Conservation (phyloP, 2,888 invertebrate species). For the Phlogophora meticulosa region DNA sequence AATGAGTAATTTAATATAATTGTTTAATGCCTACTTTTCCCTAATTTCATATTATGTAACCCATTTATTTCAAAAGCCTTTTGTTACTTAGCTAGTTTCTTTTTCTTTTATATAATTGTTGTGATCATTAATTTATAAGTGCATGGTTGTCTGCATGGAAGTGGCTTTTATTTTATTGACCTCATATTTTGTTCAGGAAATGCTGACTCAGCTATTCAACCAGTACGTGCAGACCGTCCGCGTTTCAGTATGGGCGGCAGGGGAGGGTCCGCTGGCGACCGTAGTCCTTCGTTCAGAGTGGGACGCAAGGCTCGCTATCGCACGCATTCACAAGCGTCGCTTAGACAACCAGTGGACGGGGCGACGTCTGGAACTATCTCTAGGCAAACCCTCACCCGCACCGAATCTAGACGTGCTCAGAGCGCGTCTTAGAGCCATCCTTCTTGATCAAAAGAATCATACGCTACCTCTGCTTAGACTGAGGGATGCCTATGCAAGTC, state of each 20-base stretch:
- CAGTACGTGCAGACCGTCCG: conserved; percentile 83
- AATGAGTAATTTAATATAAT: conserved; percentile 23
- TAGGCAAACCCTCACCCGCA: conserved; percentile 91
- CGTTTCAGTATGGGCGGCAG: conserved; percentile 83
- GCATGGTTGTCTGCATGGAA: neutral
- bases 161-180: neutral
- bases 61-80: conserved; percentile 6
- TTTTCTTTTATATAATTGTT: neutral
- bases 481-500: conserved; percentile 95
- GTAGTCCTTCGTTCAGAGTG: conserved; percentile 93
- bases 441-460: conserved; percentile 94
- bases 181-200: conserved; percentile 74
- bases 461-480: conserved; percentile 95
- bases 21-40: conserved; percentile 11
- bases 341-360: conserved; percentile 92
- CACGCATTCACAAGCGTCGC: conserved; percentile 95
- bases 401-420: conserved; percentile 92
- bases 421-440: conserved; percentile 93
- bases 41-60: neutral
- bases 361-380: conserved; percentile 94
- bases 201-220: conserved; percentile 84
- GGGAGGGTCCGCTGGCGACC: conserved; percentile 92
- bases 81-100: neutral
- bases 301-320: conserved; percentile 94
- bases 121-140: neutral